A percentile compares a stretch with the other conserved stretches of the same genome.
Conservation (phyloP, 2,888 invertebrate genomes). For the Mylabris sibirica region DNA sequence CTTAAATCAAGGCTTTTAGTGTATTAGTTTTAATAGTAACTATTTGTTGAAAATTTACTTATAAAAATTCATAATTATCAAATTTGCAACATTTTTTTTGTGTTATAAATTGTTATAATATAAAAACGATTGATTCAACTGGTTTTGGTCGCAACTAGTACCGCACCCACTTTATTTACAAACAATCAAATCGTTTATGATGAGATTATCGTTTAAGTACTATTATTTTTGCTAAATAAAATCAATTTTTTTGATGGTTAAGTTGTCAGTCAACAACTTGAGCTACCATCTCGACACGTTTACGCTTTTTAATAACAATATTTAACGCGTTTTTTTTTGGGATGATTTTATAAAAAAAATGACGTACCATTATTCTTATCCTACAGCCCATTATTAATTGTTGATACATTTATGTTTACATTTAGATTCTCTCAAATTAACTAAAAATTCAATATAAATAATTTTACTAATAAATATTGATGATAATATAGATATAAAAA, state of each 20-base stretch:
- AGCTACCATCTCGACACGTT: not conserved
- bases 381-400: not conserved
- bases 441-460: not conserved
- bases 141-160: not conserved
- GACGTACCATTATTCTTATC: not conserved
- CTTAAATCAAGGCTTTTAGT: conserved; percentile 3
- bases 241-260: not conserved
- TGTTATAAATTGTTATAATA: too few relatives aligned
- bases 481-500: not conserved
- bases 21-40: not conserved
- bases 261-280: not conserved
- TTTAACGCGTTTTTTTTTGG: not conserved
- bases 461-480: not conserved
- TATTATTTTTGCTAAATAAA: not conserved
- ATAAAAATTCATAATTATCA: too few relatives aligned
- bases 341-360: not conserved
- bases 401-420: not conserved
- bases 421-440: not conserved
- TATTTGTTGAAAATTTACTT: not conserved
- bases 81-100: too few relatives aligned
- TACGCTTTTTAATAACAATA: not conserved
- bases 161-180: conserved; percentile 4
- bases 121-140: not conserved
- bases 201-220: not conserved
- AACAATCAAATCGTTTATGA: conserved; percentile 1